Base-by-base conservation (phyloP, 2,113 vertebrate species). In the Heterocephalus glaber region DNA sequence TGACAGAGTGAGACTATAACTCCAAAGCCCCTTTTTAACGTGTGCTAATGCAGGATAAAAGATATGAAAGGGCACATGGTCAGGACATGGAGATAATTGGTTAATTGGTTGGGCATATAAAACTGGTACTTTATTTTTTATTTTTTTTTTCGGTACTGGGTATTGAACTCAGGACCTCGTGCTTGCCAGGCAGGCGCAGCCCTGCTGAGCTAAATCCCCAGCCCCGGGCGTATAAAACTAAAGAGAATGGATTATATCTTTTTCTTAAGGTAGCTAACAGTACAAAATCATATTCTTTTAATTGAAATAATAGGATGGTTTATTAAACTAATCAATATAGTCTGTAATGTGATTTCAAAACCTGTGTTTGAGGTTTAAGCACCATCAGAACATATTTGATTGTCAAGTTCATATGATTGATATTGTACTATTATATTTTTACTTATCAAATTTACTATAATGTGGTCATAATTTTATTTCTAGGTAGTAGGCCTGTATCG, bases 401-500 rank as follows among this genome's bases (percentile, higher is more conserved):
- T 65, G 33, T 24, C 80, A 91, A 66, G 12, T 79, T 95, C 5
- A 33, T 92, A 38, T 94, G 85, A 90, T 68, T 86, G 96, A 41
- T 93, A 47, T 33, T 86, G 6, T 61, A 47, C 61, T 85, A 13
- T 77, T 38, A 5, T 0, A 41, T 96, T 68, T 95, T 92, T 35
- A 26, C 7, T 84, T 77, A 35, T n/a, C 12, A 0, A 17, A 16
- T 83, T 92, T 98, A 97, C 49, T 9, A 82, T 2, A 30, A 92
- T 11, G 17, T 77, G 87, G 44, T 79, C 0, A 0, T 44, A 72
- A 82, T 97, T 97, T 89, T 98, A 80, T 96, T 98, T 95, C 88
- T 98, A 99, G 99, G 99, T 99, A 96, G 99, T 99, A 83, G 99
- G 99, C 35, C 98, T 99, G n/a, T 99, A 99, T 96, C 99, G 99